phyloP scores from a whole-genome alignment of 2,797 vertebrate genomes.

The Oreochromis mossambicus region DNA sequence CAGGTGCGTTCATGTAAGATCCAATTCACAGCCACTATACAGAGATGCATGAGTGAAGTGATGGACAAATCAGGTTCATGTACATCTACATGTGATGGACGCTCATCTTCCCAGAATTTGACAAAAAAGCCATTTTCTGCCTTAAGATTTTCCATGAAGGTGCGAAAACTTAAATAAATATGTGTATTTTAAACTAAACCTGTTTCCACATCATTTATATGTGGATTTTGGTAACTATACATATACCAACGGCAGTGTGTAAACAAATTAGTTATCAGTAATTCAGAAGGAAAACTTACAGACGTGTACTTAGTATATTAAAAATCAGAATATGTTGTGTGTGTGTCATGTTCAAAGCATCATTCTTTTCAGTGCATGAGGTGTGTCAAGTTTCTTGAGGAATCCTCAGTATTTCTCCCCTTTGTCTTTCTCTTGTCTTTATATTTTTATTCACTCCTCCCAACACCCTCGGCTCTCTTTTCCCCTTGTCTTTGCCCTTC shows the following conservation, averaged over 20 bases:
- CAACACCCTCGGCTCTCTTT: neutral
- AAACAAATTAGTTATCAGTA: neutral
- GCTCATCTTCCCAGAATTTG: neutral
- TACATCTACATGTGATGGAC: neutral
- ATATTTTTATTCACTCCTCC: constrained; percentile 25
- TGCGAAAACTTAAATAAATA: neutral
- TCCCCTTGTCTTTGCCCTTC: neutral
- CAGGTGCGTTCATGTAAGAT: neutral
- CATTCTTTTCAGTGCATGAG: constrained; percentile 23
- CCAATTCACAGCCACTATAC: neutral
- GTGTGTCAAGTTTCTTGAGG: constrained; percentile 28
- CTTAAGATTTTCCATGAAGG: neutral
- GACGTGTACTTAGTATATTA: neutral
- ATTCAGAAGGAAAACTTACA: neutral
- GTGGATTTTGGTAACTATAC: neutral
- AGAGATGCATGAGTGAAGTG: neutral
- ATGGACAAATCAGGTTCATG: neutral
- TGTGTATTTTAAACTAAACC: neutral
- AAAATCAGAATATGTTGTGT: neutral
- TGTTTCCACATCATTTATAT: neutral
- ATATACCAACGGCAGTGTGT: neutral
- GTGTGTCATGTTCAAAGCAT: neutral
- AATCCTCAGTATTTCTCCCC: constrained; percentile 30
- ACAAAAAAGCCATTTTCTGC: neutral
- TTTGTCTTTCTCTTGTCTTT: constrained; percentile 46